Evolutionary conservation across 2,797 vertebrate genomes (phyloP), one percentile per base, ranked within the genome.

Genomic region (Epinephelus malabaricus): DNA sequence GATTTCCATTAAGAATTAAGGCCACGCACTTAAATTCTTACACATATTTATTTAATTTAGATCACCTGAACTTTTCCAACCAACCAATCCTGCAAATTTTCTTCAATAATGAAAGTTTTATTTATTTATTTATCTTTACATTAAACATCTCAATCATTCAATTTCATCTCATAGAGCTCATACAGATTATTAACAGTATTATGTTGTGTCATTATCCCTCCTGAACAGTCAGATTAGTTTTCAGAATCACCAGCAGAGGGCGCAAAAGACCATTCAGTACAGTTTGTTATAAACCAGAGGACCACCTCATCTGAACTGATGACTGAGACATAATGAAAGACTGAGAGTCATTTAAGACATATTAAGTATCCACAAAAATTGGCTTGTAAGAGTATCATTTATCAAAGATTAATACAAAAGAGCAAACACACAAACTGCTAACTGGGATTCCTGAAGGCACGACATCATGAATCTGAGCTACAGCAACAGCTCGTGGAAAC

Each of bases 241-340:
- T 72, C 18, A 54, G 1, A 58, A 25, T 8, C 46, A 68, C 83
- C 90, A 87, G 65, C 74, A 92, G 89, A 67, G 62, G 88, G 85
- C 76, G 43, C n/a, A 53, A 62, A 34, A 72, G 61, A n/a, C 77
- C 58, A 47, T 18, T 58, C 19, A 54, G 27, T 55, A 11, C 23
- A 59, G 19, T 12, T 11, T 17, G 13, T 43, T 54, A 18, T 21
- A 59, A 12, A 69, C 11, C 19, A 18, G 50, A 45, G 18, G 15
- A 1, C 13, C 30, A 64, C 4, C 13, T 43, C 6, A n/a, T 18
- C 46, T 40, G 6, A 51, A 38, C n/a, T 56, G 30, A 27, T 30
- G 27, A n/a, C 4, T 64, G 4, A 34, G 17, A 13, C 13, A 46
- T 9, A 43, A 58, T 12, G 30, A 58, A 8, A 34, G 6, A 34